Base-by-base conservation (phyloP, 2,888 invertebrate genomes). In the Lepidocyrtoides sp. region DNA sequence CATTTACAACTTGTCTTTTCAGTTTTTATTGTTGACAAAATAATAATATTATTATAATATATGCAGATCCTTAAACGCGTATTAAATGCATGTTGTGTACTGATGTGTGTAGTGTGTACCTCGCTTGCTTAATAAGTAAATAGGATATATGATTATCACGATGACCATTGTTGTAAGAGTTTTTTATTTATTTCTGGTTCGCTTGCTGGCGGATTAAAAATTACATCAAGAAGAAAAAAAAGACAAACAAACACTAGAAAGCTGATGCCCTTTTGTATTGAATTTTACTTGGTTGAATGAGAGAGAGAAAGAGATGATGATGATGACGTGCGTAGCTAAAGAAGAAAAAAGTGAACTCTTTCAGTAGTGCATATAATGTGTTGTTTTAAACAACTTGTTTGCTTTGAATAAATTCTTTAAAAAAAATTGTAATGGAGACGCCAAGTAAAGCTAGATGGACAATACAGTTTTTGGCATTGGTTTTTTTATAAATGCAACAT, bases 1-100 rank as follows among this genome's bases (percentile, higher is more conserved):
- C 89, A 83, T 89, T 83, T 89, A 89, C 89, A 89, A 89, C 89
- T 89, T 89, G 89, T 89, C 89, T 72, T 72, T 72, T 81, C 26
- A 54, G 75, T 83, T 83, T 89, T 89, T 89, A 75, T 72, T 89
- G 75, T 83, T 89, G 89, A 83, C 83, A 83, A 89, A 83, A 89
- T 69, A 84, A 84, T 88, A 88, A 87, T 87, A 87, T 48, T 83
- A 63, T 83, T 63, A 82, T 83, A 86, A 60, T 77, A 57, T 77
- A 75, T 86, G 85, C 85, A 86, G 51, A 48, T 84, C 84, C 84
- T 29, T 17, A 48, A 84, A 44, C 29, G 72, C n/a, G 84, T 72
- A 84, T 20, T 72, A 36, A 83, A 29, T 69, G 32, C 51, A 72
- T 51, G 48, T 29, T 48, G 4, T 12, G 5, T 26, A 12, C 10